phyloP scores from a whole-genome alignment of 2,888 invertebrate genomes.

The Papilio demoleus region DNA sequence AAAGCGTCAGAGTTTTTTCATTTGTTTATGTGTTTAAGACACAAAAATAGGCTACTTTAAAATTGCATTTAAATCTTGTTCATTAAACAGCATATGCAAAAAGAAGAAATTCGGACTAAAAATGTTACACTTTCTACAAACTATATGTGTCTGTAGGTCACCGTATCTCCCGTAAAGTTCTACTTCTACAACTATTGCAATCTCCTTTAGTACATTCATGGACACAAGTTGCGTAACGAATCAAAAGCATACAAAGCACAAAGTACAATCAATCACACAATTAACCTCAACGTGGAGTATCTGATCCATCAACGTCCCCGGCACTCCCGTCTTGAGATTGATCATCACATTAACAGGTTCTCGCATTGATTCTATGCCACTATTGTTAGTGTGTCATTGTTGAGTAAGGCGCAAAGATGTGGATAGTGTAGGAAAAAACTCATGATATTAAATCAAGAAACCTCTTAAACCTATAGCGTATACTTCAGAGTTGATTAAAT shows the following conservation, averaged over 20 bases:
- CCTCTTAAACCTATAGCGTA: not conserved
- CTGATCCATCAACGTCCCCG: conserved; percentile 58
- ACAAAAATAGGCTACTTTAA: no score
- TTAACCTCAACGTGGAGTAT: conserved; percentile 50
- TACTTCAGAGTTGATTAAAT: not conserved
- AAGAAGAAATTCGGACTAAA: not conserved
- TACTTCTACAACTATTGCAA: not conserved
- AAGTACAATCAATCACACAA: conserved; percentile 54
- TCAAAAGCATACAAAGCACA: conserved; percentile 26
- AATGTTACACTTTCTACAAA: not conserved
- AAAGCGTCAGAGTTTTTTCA: no score
- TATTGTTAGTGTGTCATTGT: conserved; percentile 43
- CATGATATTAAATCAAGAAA: conserved; percentile 6
- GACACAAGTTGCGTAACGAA: conserved; percentile 19
- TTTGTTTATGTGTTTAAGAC: no score
- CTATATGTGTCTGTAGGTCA: not conserved
- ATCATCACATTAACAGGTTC: conserved; percentile 52
- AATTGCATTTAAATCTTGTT: no score
- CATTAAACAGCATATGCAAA: not conserved
- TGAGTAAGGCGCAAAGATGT: conserved; percentile 26
- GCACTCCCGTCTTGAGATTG: conserved; percentile 54
- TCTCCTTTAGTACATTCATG: not conserved
- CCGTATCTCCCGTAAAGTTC: no score
- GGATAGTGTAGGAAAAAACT: conserved; percentile 34
- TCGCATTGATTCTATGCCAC: conserved; percentile 42